Percentiles rank a stretch among this genome's conserved stretches.
Evolutionary conservation across 2,888 invertebrate species (phyloP).

Genomic region (Lasiommata megera): DNA sequence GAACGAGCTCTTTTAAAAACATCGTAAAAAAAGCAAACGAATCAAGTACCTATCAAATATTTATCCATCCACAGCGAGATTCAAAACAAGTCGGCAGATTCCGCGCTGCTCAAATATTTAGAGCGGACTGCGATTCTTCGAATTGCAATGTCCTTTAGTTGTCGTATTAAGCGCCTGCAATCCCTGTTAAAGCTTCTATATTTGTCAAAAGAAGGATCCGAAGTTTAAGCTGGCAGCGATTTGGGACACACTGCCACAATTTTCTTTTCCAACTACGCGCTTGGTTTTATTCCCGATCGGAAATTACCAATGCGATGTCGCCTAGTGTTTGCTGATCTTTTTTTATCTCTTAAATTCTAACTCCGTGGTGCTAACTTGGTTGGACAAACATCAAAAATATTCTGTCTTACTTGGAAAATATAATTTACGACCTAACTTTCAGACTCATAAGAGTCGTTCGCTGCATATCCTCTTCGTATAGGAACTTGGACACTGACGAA

Average conservation of each 20-base stretch:
- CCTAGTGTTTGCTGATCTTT: background rate
- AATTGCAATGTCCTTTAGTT: slow-evolving; percentile 32
- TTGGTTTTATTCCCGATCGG: slow-evolving; percentile 4
- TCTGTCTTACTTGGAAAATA: too few species aligned
- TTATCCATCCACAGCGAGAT: background rate
- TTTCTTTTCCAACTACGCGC: slow-evolving; percentile 14
- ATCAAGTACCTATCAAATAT: background rate
- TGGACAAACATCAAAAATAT: too few species aligned
- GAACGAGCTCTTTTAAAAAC: background rate
- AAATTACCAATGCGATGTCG: background rate
- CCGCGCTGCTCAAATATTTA: slow-evolving; percentile 27
- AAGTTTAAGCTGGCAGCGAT: slow-evolving; percentile 27
- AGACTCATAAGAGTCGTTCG: too few species aligned
- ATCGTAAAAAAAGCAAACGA: background rate
- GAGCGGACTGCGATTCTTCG: slow-evolving; percentile 20
- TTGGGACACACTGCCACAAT: slow-evolving; percentile 15
- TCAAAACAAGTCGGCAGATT: slow-evolving; percentile 16
- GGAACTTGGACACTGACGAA: too few species aligned
- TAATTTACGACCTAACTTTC: too few species aligned
- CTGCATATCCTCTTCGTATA: too few species aligned
- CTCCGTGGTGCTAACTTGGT: background rate
- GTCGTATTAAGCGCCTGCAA: slow-evolving; percentile 35
- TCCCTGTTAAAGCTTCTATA: slow-evolving; percentile 32
- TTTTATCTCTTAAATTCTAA: background rate
- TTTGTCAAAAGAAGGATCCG: slow-evolving; percentile 35